Conservation (phyloP, 1,140 invertebrate genomes). For the Pseudomyrmex pallidus region DNA sequence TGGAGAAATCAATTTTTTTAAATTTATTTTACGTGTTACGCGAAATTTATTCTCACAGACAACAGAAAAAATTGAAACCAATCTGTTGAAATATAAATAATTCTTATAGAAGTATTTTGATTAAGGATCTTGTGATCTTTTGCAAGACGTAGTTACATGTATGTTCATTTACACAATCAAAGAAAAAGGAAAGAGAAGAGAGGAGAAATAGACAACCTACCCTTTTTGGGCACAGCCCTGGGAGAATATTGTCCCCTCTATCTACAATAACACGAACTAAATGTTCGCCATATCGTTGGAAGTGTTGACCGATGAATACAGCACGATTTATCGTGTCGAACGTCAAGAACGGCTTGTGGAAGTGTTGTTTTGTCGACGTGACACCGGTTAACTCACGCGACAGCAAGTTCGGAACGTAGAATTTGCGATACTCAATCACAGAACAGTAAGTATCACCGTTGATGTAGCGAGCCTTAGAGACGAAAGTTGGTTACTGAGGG, state of each 20-base stretch:
- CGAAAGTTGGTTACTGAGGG: slow-evolving; percentile 70
- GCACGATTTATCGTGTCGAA: slow-evolving; percentile 35
- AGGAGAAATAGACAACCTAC: too few relatives aligned
- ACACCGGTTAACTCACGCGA: background rate
- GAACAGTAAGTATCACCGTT: slow-evolving; percentile 71
- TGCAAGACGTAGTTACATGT: too few relatives aligned
- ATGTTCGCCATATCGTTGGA: slow-evolving; percentile 72
- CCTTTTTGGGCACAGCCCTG: slow-evolving; percentile 52
- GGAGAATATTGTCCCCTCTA: slow-evolving; percentile 43
- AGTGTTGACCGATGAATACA: slow-evolving; percentile 58
- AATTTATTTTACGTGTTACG: too few relatives aligned
- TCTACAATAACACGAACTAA: slow-evolving; percentile 26
- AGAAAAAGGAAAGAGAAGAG: too few relatives aligned
- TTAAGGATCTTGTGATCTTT: too few relatives aligned
- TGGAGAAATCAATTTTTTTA: too few relatives aligned
- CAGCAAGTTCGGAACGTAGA: background rate
- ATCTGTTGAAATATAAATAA: too few relatives aligned
- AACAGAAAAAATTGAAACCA: too few relatives aligned
- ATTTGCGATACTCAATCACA: background rate
- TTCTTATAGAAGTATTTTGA: too few relatives aligned
- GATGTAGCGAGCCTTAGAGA: slow-evolving; percentile 63
- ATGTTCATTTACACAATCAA: too few relatives aligned
- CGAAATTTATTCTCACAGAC: too few relatives aligned
- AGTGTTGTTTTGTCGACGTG: slow-evolving; percentile 1
- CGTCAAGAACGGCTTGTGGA: background rate